Evolutionary conservation across 2,113 vertebrate species (phyloP).

Genomic region (Arvicanthis niloticus): DNA sequence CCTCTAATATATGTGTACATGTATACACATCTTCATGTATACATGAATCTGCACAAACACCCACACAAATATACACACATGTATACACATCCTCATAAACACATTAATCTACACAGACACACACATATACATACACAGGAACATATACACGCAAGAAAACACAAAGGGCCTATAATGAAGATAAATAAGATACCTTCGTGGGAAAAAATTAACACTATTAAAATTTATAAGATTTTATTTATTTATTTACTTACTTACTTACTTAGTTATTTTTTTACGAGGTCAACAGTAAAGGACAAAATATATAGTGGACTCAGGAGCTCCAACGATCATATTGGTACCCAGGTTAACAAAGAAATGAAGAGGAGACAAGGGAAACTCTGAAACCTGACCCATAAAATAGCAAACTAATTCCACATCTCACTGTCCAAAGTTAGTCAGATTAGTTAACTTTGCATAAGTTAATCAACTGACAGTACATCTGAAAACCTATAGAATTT

Average conservation of each 20-base stretch:
- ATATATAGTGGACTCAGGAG: background rate
- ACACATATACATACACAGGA: background rate
- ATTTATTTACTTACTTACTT: background rate
- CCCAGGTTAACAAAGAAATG: background rate
- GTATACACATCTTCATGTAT: background rate
- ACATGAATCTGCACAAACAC: background rate
- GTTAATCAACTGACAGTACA: background rate
- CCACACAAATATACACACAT: too few species aligned
- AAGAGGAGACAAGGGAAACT: background rate
- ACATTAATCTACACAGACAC: background rate
- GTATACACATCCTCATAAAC: background rate
- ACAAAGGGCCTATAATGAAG: constrained; percentile 11
- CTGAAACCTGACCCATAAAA: background rate
- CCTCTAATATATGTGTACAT: background rate
- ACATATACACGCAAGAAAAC: background rate
- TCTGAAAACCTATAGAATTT: background rate
- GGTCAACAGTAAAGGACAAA: background rate
- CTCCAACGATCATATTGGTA: background rate
- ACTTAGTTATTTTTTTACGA: background rate
- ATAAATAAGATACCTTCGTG: background rate
- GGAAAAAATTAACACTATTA: background rate
- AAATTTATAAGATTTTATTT: background rate
- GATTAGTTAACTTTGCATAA: background rate
- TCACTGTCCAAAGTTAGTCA: background rate
- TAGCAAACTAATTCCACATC: background rate